phyloP scores from a whole-genome alignment of 92 coral and sea anemone species.

The Plumapathes pennacea region DNA sequence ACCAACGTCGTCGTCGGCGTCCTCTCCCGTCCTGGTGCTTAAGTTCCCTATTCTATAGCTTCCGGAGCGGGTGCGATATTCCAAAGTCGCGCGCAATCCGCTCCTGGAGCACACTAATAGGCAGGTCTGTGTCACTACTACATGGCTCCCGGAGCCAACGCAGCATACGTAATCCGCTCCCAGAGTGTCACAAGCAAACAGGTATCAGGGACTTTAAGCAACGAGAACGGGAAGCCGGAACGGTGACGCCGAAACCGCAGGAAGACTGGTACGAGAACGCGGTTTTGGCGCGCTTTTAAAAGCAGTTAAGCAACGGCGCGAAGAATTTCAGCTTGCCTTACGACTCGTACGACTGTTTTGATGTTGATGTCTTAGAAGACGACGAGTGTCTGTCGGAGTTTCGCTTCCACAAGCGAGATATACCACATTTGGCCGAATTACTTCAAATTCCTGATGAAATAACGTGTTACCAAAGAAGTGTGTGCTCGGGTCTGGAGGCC shows the following conservation, averaged over 20 bases:
- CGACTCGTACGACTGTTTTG: constrained; percentile 8
- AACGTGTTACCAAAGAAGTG: constrained; percentile 13
- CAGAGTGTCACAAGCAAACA: too few species aligned
- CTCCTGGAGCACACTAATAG: too few species aligned
- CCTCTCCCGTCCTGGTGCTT: too few species aligned
- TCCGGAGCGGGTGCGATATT: too few species aligned
- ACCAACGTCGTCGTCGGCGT: too few species aligned
- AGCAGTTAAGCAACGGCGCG: constrained; percentile 1
- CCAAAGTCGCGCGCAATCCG: too few species aligned
- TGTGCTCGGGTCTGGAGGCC: constrained; percentile 15
- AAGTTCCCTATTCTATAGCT: too few species aligned
- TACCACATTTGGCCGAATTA: constrained; percentile 4
- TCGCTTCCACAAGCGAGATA: constrained; percentile 5
- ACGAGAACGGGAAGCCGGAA: background rate
- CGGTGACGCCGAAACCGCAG: constrained; percentile 3
- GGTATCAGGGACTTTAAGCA: too few species aligned
- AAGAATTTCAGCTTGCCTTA: background rate
- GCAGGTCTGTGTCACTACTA: too few species aligned
- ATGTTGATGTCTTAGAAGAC: constrained; percentile 5
- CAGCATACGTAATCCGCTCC: too few species aligned
- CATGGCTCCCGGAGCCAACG: too few species aligned
- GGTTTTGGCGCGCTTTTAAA: background rate
- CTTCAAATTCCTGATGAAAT: constrained; percentile 8
- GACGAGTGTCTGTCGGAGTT: constrained; percentile 8
- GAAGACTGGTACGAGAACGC: constrained; percentile 9